A percentile compares a stretch with the other conserved stretches of the same genome.
phyloP scores from a whole-genome alignment of 2,113 vertebrate genomes.

The Astatoreochromis straeleni region DNA sequence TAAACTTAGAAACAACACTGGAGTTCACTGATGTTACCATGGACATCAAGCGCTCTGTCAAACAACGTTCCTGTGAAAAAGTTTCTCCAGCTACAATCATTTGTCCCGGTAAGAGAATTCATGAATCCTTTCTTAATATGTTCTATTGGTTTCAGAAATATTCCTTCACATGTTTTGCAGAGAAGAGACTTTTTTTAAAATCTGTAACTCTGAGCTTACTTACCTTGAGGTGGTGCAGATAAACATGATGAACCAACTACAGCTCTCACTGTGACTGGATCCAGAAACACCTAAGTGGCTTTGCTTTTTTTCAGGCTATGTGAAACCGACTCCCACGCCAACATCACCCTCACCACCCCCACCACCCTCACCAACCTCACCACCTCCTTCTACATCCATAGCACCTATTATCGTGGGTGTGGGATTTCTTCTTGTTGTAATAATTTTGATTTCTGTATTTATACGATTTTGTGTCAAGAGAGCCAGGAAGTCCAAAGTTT shows the following conservation, averaged over 20 bases:
- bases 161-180: neutral
- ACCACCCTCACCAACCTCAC: neutral
- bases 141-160: neutral
- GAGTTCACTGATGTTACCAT: accelerated
- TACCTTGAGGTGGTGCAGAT: neutral
- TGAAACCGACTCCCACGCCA: neutral
- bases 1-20: neutral
- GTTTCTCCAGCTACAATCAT: neutral
- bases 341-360: neutral
- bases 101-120: neutral
- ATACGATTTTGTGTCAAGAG: neutral
- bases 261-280: neutral
- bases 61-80: accelerated
- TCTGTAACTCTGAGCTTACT: neutral
- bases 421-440: neutral
- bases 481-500: neutral
- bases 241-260: neutral
- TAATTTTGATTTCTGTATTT: neutral
- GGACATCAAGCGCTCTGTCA: neutral
- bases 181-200: accelerated
- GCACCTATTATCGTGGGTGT: neutral
- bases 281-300: neutral
- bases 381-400: neutral
- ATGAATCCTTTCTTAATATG: neutral
- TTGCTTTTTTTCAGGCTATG: neutral